A percentile compares a stretch with the other conserved stretches of the same genome.
Conservation (phyloP, 2,797 vertebrate genomes). For the Hoplostethus atlanticus region DNA sequence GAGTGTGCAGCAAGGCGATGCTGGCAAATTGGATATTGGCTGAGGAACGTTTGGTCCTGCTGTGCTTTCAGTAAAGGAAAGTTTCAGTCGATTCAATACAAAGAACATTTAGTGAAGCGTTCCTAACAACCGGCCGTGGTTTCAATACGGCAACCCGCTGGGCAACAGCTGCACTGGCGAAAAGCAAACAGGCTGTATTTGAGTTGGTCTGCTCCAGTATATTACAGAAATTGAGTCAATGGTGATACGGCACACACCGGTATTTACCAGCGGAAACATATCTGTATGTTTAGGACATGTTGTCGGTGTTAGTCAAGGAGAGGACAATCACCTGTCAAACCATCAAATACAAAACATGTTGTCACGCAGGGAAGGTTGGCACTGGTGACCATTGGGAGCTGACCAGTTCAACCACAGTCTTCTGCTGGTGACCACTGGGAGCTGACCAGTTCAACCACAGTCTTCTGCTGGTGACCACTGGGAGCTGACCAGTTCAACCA, state of each 20-base stretch:
- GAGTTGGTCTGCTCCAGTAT: slow-evolving; percentile 6
- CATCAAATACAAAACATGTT: not conserved
- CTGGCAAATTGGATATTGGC: not conserved
- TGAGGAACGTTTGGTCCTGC: not conserved
- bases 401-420: no score
- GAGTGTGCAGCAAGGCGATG: no score
- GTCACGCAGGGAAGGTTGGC: not conserved
- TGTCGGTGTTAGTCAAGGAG: not conserved
- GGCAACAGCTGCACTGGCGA: slow-evolving; percentile 20
- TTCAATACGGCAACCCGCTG: slow-evolving; percentile 15
- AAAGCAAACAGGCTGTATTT: slow-evolving; percentile 50
- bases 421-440: no score
- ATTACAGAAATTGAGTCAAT: slow-evolving; percentile 6
- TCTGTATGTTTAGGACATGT: not conserved
- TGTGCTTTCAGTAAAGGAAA: not conserved
- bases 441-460: no score
- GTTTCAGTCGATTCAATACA: not conserved
- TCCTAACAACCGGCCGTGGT: not conserved
- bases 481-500: not conserved
- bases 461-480: not conserved
- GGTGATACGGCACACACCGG: not conserved
- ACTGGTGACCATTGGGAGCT: no score
- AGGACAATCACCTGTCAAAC: not conserved
- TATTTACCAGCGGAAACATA: slow-evolving; percentile 8
- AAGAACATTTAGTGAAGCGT: not conserved